Percentiles rank a stretch among this genome's conserved stretches.
Evolutionary conservation across 2,888 invertebrate species (phyloP).

Genomic region (Cryptocephalus moraei): DNA sequence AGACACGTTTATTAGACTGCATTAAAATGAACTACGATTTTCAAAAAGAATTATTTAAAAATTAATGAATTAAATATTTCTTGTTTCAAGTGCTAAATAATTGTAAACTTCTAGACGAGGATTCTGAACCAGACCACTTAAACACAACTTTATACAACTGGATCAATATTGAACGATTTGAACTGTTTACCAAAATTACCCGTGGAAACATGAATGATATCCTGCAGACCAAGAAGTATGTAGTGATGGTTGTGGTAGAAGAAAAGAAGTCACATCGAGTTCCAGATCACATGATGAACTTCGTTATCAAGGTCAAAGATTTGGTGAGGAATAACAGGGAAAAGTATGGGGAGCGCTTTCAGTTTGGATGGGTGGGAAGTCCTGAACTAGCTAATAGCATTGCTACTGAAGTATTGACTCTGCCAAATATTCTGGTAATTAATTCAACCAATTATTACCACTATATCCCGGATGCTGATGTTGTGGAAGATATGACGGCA

Average conservation of each 20-base stretch:
- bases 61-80: no score
- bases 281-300: conserved; percentile 64
- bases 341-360: conserved; percentile 67
- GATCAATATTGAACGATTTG: conserved; percentile 83
- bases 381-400: conserved; percentile 88
- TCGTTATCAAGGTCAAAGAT: conserved; percentile 65
- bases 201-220: conserved; percentile 74
- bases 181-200: conserved; percentile 79
- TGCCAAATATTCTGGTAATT: conserved; percentile 56
- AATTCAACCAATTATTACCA: conserved; percentile 88
- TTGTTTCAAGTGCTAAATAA: no score
- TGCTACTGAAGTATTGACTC: conserved; percentile 53
- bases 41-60: no score
- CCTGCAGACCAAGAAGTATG: conserved; percentile 71
- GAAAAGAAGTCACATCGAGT: conserved; percentile 79
- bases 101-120: no score
- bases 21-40: no score
- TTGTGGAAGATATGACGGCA: conserved; percentile 21
- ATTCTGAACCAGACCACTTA: conserved; percentile 20
- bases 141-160: conserved; percentile 72
- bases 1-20: no score
- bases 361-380: conserved; percentile 92
- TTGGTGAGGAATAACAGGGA: conserved; percentile 48
- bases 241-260: conserved; percentile 79
- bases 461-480: conserved; percentile 60